A percentile compares a stretch with the other conserved stretches of the same genome.
phyloP scores from a whole-genome alignment of 2,113 vertebrate genomes.

The Ia io region DNA sequence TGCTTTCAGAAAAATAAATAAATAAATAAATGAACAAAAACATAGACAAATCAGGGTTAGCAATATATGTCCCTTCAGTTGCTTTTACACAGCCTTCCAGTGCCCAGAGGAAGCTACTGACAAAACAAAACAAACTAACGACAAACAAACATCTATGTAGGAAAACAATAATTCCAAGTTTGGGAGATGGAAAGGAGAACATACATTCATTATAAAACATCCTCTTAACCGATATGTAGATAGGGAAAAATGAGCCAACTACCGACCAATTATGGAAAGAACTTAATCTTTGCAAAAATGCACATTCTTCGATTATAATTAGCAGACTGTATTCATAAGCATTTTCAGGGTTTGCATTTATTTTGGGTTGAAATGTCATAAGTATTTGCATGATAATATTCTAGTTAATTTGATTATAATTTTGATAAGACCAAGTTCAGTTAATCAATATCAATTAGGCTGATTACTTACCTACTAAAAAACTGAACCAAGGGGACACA shows the following conservation, averaged over 20 bases:
- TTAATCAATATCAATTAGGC: slow-evolving; percentile 19
- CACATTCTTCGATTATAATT: neutral
- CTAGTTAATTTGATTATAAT: slow-evolving; percentile 33
- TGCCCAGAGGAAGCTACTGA: neutral
- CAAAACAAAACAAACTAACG: neutral
- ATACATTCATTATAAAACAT: neutral
- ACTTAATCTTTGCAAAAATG: neutral
- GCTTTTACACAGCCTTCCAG: neutral
- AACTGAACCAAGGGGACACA: neutral
- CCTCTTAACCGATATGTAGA: neutral
- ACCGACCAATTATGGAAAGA: neutral
- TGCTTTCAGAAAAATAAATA: neutral
- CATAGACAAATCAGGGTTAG: neutral
- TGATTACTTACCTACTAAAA: slow-evolving; percentile 24
- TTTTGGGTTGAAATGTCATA: slow-evolving; percentile 16
- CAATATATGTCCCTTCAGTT: neutral
- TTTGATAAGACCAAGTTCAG: slow-evolving; percentile 33
- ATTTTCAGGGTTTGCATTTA: slow-evolving; percentile 13
- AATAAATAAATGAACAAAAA: neutral
- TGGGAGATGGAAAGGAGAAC: neutral
- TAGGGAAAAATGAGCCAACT: neutral
- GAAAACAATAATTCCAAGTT: neutral
- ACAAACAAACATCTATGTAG: neutral
- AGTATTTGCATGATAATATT: neutral
- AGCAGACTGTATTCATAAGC: neutral